Percentiles rank a stretch among this genome's conserved stretches.
Conservation (phyloP, 37 sponge, comb jelly and placozoan species). For the Cladorhizidae sp. region DNA sequence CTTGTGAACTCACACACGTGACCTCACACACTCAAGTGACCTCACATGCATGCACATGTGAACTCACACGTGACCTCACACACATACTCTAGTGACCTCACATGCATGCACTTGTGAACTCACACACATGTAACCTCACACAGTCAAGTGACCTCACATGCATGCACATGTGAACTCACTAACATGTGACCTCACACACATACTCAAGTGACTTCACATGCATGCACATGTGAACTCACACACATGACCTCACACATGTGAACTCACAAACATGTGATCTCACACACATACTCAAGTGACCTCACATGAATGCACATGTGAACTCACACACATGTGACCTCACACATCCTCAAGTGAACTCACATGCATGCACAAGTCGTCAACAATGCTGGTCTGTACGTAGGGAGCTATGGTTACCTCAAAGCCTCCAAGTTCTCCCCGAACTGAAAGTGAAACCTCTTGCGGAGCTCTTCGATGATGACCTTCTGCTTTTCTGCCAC, state of each 20-base stretch:
- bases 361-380: no score
- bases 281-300: slow-evolving; percentile 14
- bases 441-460: slow-evolving; percentile 59
- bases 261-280: background rate
- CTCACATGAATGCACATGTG: no score
- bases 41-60: no score
- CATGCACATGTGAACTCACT: background rate
- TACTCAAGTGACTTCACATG: background rate
- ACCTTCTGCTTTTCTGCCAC: slow-evolving; percentile 52
- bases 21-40: background rate
- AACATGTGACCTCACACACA: background rate
- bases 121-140: background rate
- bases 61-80: background rate
- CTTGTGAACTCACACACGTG: background rate
- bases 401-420: slow-evolving; percentile 50
- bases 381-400: background rate
- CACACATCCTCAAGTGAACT: background rate
- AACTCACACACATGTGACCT: background rate
- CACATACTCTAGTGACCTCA: no score
- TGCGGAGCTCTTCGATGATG: slow-evolving; percentile 48
- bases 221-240: background rate
- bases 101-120: no score
- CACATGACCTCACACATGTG: background rate
- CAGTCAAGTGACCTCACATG: background rate
- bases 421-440: slow-evolving; percentile 38